Base-by-base conservation (phyloP, 2,888 invertebrate species). In the Dryadula phaetusa region DNA sequence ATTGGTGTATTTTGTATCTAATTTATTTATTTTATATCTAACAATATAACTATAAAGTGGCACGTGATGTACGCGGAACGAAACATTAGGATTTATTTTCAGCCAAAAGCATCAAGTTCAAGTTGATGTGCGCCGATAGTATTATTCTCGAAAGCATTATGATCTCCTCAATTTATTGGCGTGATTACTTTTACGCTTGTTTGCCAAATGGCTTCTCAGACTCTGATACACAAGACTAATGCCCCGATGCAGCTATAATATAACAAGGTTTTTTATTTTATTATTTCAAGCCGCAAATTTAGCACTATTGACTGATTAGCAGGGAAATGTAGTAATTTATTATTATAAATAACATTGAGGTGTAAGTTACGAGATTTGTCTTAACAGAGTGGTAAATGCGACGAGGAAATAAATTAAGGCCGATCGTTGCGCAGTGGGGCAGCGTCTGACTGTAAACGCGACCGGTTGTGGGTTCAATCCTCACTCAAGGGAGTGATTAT, bases 101-200 rank as follows among this genome's bases (percentile, higher is more conserved):
- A 84, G 84, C 79, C 73, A 74, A 77, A 77, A 79, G 76, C 76
- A 76, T 77, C 84, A 88, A 88, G 88, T 87, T 89, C 88, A 88
- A 87, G 85, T 60, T 53, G 46, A n/a, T 58, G 46, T 54, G 28
- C 83, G 28, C 63, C 42, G 54, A 54, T 46, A 63, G 66, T 68
- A 47, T 66, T 54, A 61, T 85, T 81, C 78, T 83, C 81, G 73
- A 75, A 76, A 79, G 80, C 74, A 71, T 76, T 71, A 66, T 63
- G 63, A 54, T 61, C 60, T 60, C 53, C 34, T 32, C 40, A 54
- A 65, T 75, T 72, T 72, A 73, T 70, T 62, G 42, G 42, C 64
- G 47, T 47, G 42, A 60, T 60, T 56, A 18, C 64, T 46, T 62
- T 18, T 63, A 34, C 58, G 58, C 54, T 58, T 49, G 56, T 65